Evolutionary conservation across 2,797 vertebrate species (phyloP).

Genomic region (Macroramphosus scolopax): DNA sequence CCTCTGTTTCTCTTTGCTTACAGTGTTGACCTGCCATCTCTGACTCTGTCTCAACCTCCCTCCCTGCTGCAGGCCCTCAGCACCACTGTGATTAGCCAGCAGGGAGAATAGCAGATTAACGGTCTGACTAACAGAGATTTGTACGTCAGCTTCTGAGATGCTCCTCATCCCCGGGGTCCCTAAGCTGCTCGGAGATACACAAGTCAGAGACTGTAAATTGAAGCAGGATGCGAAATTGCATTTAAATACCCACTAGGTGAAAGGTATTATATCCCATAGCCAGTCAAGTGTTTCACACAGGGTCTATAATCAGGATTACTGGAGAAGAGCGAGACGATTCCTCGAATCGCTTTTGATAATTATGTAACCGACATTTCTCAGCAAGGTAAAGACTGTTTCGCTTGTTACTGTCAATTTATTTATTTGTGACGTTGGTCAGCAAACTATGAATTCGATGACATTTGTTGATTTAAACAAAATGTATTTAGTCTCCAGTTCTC

Average conservation of each 20-base stretch:
- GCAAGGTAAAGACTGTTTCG: too few species aligned
- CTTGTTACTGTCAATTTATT: too few species aligned
- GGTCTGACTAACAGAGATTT: conserved; percentile 49
- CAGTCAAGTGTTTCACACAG: conserved; percentile 27
- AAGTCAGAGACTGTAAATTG: conserved; percentile 19
- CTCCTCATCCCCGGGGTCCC: conserved; percentile 25
- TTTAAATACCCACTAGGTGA: conserved; percentile 30
- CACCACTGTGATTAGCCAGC: conserved; percentile 44
- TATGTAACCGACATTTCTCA: background rate
- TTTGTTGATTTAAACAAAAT: too few species aligned
- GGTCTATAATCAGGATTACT: conserved; percentile 24
- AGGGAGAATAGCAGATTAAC: conserved; percentile 57
- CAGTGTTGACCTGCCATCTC: conserved; percentile 5
- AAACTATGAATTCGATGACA: too few species aligned
- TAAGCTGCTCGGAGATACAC: conserved; percentile 29
- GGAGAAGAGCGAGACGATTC: background rate
- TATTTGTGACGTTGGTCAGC: too few species aligned
- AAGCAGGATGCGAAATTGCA: conserved; percentile 8
- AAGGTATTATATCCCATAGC: conserved; percentile 22
- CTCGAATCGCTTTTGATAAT: conserved; percentile 19
- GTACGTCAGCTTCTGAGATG: conserved; percentile 36
- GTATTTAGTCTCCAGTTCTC: too few species aligned
- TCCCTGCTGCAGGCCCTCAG: conserved; percentile 12
- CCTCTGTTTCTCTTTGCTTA: conserved; percentile 20
- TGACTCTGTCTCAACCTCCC: conserved; percentile 2